A percentile compares a stretch with the other conserved stretches of the same genome.
phyloP scores from a whole-genome alignment of 2,888 invertebrate species.

The Drosophila gaucha region DNA sequence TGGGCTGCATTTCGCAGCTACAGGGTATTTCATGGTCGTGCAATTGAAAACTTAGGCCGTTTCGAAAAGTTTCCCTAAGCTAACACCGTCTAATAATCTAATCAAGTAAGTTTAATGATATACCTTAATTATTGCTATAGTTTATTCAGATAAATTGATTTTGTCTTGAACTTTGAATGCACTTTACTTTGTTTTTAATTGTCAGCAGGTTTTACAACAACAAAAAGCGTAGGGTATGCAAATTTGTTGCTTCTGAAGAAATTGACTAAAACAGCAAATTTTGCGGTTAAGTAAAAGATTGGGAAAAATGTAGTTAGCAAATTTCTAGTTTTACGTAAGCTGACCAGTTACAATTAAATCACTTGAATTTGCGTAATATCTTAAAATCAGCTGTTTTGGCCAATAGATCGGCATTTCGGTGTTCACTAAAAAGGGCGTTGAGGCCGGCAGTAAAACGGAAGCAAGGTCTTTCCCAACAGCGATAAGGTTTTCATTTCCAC shows the following conservation, averaged over 20 bases:
- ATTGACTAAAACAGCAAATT: not conserved
- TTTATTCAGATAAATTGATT: conserved; percentile 4
- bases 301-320: too few relatives aligned
- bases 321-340: not conserved
- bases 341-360: not conserved
- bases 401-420: not conserved
- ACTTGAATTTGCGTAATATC: not conserved
- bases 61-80: not conserved
- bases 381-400: not conserved
- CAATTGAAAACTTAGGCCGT: not conserved
- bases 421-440: conserved; percentile 29
- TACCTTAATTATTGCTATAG: not conserved
- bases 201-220: not conserved
- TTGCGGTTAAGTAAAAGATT: not conserved
- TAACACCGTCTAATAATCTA: not conserved
- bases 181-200: not conserved
- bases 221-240: not conserved
- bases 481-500: conserved; percentile 29
- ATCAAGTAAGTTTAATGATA: conserved; percentile 6
- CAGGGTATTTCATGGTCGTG: conserved; percentile 1
- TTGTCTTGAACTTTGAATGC: not conserved
- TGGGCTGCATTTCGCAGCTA: too few relatives aligned
- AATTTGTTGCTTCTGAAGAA: not conserved
- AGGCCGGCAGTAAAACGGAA: conserved; percentile 8
- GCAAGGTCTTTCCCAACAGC: conserved; percentile 26